Evolutionary conservation across 2,797 vertebrate species (phyloP), one percentile per base, ranked within the genome.

Genomic region (Aeoliscus strigatus): DNA sequence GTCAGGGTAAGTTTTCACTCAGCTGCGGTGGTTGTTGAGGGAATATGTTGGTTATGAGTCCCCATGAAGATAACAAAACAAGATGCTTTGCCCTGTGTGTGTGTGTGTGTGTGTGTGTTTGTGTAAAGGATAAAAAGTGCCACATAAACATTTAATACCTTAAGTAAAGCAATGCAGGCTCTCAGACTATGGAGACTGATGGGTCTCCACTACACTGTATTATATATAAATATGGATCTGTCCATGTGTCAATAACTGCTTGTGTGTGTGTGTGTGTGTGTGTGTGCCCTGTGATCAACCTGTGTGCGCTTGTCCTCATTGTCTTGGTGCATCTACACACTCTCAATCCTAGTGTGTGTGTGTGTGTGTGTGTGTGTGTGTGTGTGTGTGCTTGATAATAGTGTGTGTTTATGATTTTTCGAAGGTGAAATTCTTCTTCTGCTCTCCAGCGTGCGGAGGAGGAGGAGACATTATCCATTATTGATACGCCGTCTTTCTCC

Each of bases 121-220:
- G 32, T 71, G 55, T 55, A 64, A 59, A 78, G 80, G 79, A 72
- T 68, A 52, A 80, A 80, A 73, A 69, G 54, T 31, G 10, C 40
- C 67, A 75, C 79, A 82, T 80, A 86, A 87, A 90, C 81, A 86
- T 89, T 87, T 90, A 78, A 79, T 87, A 73, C 83, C 65, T 56
- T 48, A 67, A 83, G 80, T 80, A 73, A 69, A 85, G 69, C 69
- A 25, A 50, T 63, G 78, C 62, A 79, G 71, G 39, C 59, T 46
- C 58, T 79, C 12, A 62, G 66, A 77, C 75, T 59, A 46, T 37
- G 40, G 73, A 78, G 77, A 73, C 68, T 60, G 79, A 70, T 75
- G 73, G 72, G 50, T 68, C 75, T 79, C 58, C 56, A 59, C 43
- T 72, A 59, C 55, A 77, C 79, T 85, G 76, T 82, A 81, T 86